Evolutionary conservation across 2,888 invertebrate species (phyloP).

Genomic region (Dicroscelio sp.): DNA sequence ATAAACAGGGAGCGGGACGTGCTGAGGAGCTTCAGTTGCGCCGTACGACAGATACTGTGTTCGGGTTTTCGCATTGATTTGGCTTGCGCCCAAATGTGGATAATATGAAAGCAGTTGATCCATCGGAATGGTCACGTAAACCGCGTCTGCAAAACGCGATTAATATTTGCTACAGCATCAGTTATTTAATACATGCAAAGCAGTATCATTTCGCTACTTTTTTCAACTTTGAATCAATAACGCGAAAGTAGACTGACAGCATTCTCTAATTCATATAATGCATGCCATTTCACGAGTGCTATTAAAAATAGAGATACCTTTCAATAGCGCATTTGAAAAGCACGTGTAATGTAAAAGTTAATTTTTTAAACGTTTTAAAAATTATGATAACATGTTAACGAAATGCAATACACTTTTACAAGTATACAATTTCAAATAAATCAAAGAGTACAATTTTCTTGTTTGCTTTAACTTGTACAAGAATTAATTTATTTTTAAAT

Average conservation of each 20-base stretch:
- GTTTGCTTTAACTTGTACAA: no score
- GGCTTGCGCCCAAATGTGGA: constrained; percentile 84
- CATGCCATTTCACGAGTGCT: background rate
- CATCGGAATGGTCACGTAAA: constrained; percentile 89
- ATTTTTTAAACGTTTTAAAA: no score
- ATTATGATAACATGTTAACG: no score
- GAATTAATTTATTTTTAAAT: no score
- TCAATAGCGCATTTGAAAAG: background rate
- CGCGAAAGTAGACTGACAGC: constrained; percentile 55
- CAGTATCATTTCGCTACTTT: constrained; percentile 38
- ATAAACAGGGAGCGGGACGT: constrained; percentile 88
- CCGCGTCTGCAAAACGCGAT: constrained; percentile 82
- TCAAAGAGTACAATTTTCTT: no score
- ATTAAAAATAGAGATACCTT: no score
- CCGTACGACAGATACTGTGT: constrained; percentile 83
- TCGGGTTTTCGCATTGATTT: constrained; percentile 82
- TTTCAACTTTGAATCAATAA: constrained; percentile 62
- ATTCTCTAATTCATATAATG: constrained; percentile 42
- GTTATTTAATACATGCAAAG: constrained; percentile 56
- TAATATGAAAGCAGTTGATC: constrained; percentile 89
- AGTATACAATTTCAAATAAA: no score
- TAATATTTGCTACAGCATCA: constrained; percentile 54
- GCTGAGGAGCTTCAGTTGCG: constrained; percentile 83
- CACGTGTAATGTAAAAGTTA: no score
- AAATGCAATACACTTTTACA: no score